Evolutionary conservation across 2,888 invertebrate genomes (phyloP).

Genomic region (Lysandra bellargus): DNA sequence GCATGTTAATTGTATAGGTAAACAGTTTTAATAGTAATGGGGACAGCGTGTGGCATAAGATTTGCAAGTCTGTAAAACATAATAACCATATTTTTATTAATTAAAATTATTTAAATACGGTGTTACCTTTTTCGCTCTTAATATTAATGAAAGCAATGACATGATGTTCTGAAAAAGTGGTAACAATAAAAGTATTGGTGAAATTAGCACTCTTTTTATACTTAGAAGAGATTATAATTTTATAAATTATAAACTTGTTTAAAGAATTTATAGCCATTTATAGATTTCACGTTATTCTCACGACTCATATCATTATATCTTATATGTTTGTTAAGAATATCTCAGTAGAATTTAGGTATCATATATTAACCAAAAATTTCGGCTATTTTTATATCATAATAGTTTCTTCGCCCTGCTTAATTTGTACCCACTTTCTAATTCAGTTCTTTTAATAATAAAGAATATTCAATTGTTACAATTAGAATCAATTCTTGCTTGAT

Average conservation of each 20-base stretch:
- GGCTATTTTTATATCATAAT: conserved; percentile 63
- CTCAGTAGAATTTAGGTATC: conserved; percentile 50
- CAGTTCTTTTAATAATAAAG: neutral
- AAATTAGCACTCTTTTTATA: too few species aligned
- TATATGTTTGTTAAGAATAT: conserved; percentile 51
- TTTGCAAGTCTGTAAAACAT: too few species aligned
- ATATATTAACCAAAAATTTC: conserved; percentile 65
- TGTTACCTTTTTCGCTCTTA: too few species aligned
- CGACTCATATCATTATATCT: conserved; percentile 36
- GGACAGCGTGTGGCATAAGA: too few species aligned
- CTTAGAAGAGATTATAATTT: too few species aligned
- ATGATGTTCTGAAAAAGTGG: too few species aligned
- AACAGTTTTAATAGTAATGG: too few species aligned
- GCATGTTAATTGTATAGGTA: too few species aligned
- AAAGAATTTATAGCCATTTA: neutral
- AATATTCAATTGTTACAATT: neutral
- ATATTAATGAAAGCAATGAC: too few species aligned
- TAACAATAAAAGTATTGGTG: too few species aligned
- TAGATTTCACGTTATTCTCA: conserved; percentile 1
- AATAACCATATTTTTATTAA: too few species aligned
- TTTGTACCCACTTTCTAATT: conserved; percentile 35
- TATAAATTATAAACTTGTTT: neutral
- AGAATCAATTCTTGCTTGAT: neutral
- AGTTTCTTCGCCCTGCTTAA: conserved; percentile 35
- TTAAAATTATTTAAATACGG: too few species aligned